Evolutionary conservation across 2,797 vertebrate genomes (phyloP).

Genomic region (Anniella stebbinsi): DNA sequence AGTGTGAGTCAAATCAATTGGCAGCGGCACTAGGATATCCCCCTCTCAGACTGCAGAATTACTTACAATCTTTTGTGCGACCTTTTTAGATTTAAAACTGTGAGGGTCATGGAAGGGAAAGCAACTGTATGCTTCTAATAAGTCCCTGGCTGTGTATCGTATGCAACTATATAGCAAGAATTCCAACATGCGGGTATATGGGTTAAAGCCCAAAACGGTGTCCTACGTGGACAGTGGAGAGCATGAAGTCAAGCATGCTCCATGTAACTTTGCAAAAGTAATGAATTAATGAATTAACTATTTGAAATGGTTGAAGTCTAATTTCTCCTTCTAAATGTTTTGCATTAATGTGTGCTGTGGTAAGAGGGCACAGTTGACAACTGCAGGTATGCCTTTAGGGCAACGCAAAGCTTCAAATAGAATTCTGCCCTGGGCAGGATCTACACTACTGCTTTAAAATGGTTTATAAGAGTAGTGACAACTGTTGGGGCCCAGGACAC

Average conservation of each 20-base stretch:
- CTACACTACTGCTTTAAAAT: too few relatives aligned
- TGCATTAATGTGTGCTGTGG: not conserved
- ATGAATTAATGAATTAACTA: not conserved
- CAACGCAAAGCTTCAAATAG: not conserved
- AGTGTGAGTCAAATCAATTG: slow-evolving; percentile 71
- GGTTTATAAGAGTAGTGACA: too few relatives aligned
- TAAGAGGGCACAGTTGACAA: not conserved
- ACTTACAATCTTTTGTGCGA: slow-evolving; percentile 63
- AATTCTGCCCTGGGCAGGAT: too few relatives aligned
- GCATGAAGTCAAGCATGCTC: not conserved
- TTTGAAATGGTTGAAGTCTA: not conserved
- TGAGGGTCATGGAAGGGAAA: slow-evolving; percentile 55
- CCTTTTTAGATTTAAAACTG: slow-evolving; percentile 66
- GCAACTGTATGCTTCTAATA: slow-evolving; percentile 29
- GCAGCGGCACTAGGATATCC: slow-evolving; percentile 66
- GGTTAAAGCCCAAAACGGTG: not conserved
- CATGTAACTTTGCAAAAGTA: not conserved
- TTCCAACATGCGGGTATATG: not conserved
- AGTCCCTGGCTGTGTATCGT: not conserved
- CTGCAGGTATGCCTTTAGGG: not conserved
- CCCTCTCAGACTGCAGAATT: slow-evolving; percentile 62
- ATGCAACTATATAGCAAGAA: not conserved
- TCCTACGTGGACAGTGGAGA: not conserved
- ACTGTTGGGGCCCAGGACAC: too few relatives aligned
- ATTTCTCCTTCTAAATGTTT: not conserved